These are phyloP conservation scores for Anagrus nilaparvatae DNA, from an alignment of 1,140 invertebrate species.

Conservation along the genomic window DNA sequence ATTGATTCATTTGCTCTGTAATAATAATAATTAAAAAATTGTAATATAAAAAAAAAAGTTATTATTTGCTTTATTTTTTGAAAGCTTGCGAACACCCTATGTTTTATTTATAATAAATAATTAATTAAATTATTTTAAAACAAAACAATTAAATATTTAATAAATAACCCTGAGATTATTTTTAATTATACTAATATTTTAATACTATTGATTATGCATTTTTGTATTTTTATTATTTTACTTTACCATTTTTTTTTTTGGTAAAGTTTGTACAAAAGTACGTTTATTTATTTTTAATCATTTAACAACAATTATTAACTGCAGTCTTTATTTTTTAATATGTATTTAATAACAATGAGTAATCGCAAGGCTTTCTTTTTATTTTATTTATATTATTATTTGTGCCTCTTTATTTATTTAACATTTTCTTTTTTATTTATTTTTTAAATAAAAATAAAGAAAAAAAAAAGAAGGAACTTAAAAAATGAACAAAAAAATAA, in stretches of 20 bases:
- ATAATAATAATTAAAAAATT: constrained; percentile 21
- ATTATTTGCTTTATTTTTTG: constrained; percentile 17
- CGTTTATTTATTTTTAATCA: constrained; percentile 4
- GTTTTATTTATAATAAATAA: constrained; percentile 39
- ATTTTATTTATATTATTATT: too few species aligned
- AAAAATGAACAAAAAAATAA: too few species aligned
- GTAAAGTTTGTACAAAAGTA: constrained; percentile 9
- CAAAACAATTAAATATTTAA: constrained; percentile 6
- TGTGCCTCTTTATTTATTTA: too few species aligned
- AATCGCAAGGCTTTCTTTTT: constrained; percentile 6
- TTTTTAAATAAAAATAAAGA: too few species aligned
- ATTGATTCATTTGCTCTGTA: constrained; percentile 19
- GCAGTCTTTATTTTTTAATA: constrained; percentile 13
- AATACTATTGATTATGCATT: not conserved
- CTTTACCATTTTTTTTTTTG: not conserved
- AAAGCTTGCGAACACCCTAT: constrained; percentile 36
- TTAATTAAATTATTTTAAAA: constrained; percentile 20
- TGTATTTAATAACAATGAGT: constrained; percentile 2
- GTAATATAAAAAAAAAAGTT: constrained; percentile 12
- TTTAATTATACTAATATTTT: constrained; percentile 7
- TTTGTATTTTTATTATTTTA: not conserved
- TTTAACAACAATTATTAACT: too few species aligned
- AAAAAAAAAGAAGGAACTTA: too few species aligned
- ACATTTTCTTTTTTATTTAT: too few species aligned
- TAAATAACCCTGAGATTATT: constrained; percentile 6